These are phyloP conservation scores for Mesembrinibis cayennensis DNA, from an alignment of 2,113 vertebrate species.

Conservation along the genomic window DNA sequence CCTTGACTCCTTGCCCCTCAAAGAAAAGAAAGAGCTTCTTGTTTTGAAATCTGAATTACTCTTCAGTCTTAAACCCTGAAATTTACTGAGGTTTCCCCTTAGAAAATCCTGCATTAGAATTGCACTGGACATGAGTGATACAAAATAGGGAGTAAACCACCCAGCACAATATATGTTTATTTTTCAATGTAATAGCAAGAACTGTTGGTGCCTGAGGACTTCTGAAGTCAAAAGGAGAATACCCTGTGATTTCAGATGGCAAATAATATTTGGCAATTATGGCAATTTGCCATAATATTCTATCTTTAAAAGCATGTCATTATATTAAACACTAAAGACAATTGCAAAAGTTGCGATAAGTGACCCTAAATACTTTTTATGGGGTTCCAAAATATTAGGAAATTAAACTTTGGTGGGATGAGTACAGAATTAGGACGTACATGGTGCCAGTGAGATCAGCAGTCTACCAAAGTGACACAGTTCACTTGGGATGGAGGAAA, in stretches of 20 bases:
- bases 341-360: not conserved
- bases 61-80: not conserved
- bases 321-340: not conserved
- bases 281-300: not conserved
- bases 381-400: not conserved
- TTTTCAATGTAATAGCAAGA: not conserved
- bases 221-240: not conserved
- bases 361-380: not conserved
- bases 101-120: not conserved
- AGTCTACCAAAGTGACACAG: not conserved
- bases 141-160: not conserved
- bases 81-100: not conserved
- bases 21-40: not conserved
- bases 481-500: not conserved
- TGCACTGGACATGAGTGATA: not conserved
- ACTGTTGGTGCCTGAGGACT: not conserved
- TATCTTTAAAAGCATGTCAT: not conserved
- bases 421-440: not conserved
- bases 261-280: not conserved
- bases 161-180: not conserved
- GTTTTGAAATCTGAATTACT: not conserved
- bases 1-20: not conserved
- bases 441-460: not conserved
- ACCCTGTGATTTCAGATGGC: not conserved
- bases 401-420: not conserved